These are phyloP conservation scores for Phortica magna DNA, from an alignment of 2,888 invertebrate species.

Conservation along the genomic window DNA sequence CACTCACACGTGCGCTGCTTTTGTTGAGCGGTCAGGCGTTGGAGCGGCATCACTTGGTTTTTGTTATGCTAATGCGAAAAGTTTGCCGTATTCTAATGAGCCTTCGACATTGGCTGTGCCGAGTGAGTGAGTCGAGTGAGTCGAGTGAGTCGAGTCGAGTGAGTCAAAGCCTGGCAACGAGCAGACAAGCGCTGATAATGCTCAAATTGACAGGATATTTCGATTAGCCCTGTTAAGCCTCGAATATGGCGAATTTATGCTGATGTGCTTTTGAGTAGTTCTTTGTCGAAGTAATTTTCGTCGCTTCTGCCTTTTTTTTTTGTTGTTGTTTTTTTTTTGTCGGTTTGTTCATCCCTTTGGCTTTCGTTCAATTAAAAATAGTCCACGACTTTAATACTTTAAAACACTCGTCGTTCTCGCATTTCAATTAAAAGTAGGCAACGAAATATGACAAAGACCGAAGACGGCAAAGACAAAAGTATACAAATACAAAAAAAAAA, in stretches of 20 bases:
- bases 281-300: background rate
- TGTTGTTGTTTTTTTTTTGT: background rate
- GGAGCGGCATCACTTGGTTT: background rate
- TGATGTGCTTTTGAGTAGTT: constrained; percentile 22
- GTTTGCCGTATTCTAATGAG: constrained; percentile 21
- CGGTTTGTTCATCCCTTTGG: background rate
- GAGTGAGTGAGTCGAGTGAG: background rate
- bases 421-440: constrained; percentile 20
- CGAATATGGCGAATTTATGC: constrained; percentile 15
- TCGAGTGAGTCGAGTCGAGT: background rate
- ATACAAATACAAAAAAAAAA: background rate
- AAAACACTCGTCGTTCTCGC: background rate
- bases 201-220: constrained; percentile 24
- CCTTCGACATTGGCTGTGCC: background rate
- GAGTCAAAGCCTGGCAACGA: background rate
- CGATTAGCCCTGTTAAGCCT: constrained; percentile 9
- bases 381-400: background rate
- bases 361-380: constrained; percentile 10
- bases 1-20: no score
- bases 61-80: constrained; percentile 25
- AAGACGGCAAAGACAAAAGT: background rate
- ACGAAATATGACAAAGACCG: background rate
- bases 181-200: constrained; percentile 12
- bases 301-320: no score
- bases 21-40: no score